phyloP scores from a whole-genome alignment of 2,888 invertebrate genomes.

The Sthenelais limicola region DNA sequence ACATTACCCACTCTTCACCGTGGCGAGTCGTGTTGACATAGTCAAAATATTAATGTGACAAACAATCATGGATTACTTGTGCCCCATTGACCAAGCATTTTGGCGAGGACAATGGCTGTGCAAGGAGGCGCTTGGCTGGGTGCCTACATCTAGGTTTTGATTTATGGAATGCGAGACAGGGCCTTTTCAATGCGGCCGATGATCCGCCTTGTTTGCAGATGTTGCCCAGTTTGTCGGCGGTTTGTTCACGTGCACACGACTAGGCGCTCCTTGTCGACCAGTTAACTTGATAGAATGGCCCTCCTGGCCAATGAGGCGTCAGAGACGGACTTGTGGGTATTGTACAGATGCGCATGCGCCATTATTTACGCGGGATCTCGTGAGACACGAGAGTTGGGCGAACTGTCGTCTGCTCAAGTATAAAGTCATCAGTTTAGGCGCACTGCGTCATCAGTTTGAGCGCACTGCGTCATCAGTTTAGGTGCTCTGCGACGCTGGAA shows the following conservation, averaged over 20 bases:
- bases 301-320: conserved; percentile 34
- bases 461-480: conserved; percentile 17
- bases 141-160: not conserved
- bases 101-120: conserved; percentile 2
- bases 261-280: not conserved
- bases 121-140: conserved; percentile 12
- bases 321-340: conserved; percentile 31
- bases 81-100: conserved; percentile 31
- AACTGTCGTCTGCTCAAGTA: conserved; percentile 27
- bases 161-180: conserved; percentile 20
- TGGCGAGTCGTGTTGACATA: too few species aligned
- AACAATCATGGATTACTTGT: conserved; percentile 27
- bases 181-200: too few species aligned
- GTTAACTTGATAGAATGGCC: conserved; percentile 36
- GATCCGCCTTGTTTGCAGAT: conserved; percentile 20
- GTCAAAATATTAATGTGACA: too few species aligned
- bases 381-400: conserved; percentile 12
- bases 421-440: conserved; percentile 25
- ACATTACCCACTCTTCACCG: too few species aligned
- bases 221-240: conserved; percentile 20
- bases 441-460: not conserved
- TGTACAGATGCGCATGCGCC: conserved; percentile 18
- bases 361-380: conserved; percentile 35
- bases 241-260: not conserved
- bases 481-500: not conserved